phyloP scores from a whole-genome alignment of 1,140 invertebrate species.

The Penaeus japonicus region DNA sequence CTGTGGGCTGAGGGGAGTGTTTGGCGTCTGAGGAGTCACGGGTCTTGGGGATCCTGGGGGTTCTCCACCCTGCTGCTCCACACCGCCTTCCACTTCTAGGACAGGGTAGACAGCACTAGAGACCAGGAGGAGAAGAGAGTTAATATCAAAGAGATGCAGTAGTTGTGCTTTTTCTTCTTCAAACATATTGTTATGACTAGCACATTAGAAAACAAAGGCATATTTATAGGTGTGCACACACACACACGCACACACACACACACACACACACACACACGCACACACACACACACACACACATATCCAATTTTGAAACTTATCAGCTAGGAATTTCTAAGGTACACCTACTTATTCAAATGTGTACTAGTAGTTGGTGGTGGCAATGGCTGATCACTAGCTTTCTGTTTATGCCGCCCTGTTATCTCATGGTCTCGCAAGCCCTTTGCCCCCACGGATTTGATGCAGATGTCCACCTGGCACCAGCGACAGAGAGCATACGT shows the following conservation, averaged over 20 bases:
- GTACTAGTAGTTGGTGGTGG: not conserved
- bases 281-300: too few species aligned
- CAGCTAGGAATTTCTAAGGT: too few species aligned
- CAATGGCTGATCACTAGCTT: conserved; percentile 13
- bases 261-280: too few species aligned
- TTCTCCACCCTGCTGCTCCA: conserved; percentile 11
- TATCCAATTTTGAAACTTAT: too few species aligned
- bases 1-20: conserved; percentile 41
- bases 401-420: conserved; percentile 54
- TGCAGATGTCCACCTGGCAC: conserved; percentile 53
- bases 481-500: conserved; percentile 45
- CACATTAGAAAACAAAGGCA: too few species aligned
- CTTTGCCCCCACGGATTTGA: conserved; percentile 53
- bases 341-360: too few species aligned
- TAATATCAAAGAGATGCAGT: not conserved
- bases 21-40: conserved; percentile 40
- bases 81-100: conserved; percentile 35
- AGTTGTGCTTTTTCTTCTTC: not conserved
- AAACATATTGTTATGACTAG: too few species aligned
- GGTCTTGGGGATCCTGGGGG: conserved; percentile 1
- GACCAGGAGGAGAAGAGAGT: not conserved
- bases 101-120: conserved; percentile 43
- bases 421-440: conserved; percentile 52
- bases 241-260: too few species aligned
- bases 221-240: too few species aligned